phyloP scores from a whole-genome alignment of 2,888 invertebrate genomes.

The Osmoderma eremita region DNA sequence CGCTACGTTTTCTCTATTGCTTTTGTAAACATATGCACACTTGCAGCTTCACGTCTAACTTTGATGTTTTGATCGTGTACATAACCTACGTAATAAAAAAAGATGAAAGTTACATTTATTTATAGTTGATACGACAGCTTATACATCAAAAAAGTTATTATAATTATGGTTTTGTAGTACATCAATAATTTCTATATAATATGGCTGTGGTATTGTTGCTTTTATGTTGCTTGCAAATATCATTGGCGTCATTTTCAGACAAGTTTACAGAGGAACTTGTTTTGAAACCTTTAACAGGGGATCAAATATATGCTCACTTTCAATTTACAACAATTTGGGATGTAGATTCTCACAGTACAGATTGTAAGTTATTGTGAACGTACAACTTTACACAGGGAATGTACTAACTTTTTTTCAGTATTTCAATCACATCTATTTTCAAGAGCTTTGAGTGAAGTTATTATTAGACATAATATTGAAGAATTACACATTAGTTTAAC shows the following conservation, averaged over 20 bases:
- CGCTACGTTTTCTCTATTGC: too few species aligned
- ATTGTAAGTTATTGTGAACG: conserved; percentile 67
- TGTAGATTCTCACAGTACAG: conserved; percentile 65
- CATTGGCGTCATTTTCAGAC: conserved; percentile 63
- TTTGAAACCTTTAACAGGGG: conserved; percentile 83
- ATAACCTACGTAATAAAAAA: background rate
- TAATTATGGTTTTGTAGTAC: conserved; percentile 23
- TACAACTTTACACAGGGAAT: too few species aligned
- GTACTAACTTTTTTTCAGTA: conserved; percentile 66
- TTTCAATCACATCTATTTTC: conserved; percentile 89
- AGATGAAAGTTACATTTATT: background rate
- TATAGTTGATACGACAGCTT: background rate
- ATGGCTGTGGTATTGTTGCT: conserved; percentile 29
- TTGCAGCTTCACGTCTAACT: too few species aligned
- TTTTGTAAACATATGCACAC: too few species aligned
- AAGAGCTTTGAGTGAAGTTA: conserved; percentile 86
- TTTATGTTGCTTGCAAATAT: conserved; percentile 19
- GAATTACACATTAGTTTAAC: conserved; percentile 93
- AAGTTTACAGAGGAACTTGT: conserved; percentile 88
- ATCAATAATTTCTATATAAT: background rate
- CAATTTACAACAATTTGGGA: conserved; percentile 89
- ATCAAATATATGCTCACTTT: conserved; percentile 89
- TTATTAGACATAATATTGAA: conserved; percentile 83
- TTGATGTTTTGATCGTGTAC: background rate
- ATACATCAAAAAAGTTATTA: background rate